phyloP scores from a whole-genome alignment of 1,140 invertebrate genomes.

The Antheraea mylitta region DNA sequence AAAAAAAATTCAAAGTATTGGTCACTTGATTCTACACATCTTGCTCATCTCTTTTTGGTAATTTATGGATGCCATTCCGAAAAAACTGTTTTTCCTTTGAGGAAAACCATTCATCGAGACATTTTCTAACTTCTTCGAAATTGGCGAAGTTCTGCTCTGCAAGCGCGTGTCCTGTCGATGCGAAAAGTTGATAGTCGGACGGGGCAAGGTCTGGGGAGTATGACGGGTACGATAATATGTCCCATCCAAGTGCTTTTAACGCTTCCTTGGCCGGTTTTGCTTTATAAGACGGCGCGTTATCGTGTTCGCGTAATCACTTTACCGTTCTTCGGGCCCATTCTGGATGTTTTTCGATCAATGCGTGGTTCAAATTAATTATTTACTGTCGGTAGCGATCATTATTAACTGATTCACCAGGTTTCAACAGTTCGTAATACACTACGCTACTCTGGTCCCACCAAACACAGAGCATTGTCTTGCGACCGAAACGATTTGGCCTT shows the following conservation, averaged over 20 bases:
- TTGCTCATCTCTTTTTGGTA: no score
- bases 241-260: slow-evolving; percentile 3
- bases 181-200: no score
- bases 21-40: no score
- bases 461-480: slow-evolving; percentile 36
- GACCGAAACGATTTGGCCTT: slow-evolving; percentile 18
- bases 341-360: slow-evolving; percentile 15
- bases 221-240: neutral
- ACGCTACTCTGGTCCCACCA: slow-evolving; percentile 44
- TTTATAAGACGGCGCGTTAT: neutral
- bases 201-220: no score
- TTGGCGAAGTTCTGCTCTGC: no score
- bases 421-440: slow-evolving; percentile 42
- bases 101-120: no score
- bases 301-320: slow-evolving; percentile 4
- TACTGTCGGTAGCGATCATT: slow-evolving; percentile 15
- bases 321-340: slow-evolving; percentile 8
- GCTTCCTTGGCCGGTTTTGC: neutral
- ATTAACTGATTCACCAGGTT: slow-evolving; percentile 25
- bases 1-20: no score
- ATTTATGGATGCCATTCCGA: no score
- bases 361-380: slow-evolving; percentile 14
- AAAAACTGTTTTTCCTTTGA: no score
- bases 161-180: no score
- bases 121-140: no score